phyloP scores from a whole-genome alignment of 2,113 vertebrate species.

The Neolamprologus longior region DNA sequence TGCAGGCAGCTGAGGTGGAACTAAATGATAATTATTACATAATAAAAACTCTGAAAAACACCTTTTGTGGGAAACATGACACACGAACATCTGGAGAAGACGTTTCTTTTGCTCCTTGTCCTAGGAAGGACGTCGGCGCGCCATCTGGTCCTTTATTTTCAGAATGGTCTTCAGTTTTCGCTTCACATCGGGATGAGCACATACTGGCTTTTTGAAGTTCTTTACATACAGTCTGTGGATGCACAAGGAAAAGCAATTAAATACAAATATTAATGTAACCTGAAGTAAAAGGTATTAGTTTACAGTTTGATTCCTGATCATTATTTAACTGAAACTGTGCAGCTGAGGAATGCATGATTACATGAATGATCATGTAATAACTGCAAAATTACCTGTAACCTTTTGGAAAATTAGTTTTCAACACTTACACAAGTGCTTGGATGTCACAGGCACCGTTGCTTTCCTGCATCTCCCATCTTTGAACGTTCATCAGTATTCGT shows the following conservation, averaged over 20 bases:
- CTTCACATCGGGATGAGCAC: neutral
- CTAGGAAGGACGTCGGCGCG: neutral
- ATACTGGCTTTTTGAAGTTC: neutral
- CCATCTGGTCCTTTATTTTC: neutral
- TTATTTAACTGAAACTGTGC: neutral
- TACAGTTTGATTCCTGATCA: neutral
- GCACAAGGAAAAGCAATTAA: neutral
- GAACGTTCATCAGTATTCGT: rapidly evolving
- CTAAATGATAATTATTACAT: neutral
- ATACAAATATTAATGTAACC: neutral
- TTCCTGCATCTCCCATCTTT: neutral
- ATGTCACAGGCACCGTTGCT: constrained; percentile 49
- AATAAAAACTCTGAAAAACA: neutral
- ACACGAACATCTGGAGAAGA: neutral
- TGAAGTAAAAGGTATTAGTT: neutral
- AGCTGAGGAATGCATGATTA: neutral
- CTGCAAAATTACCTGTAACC: neutral
- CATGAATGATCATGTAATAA: neutral
- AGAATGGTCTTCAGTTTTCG: neutral
- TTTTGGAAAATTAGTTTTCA: neutral
- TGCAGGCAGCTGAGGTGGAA: neutral
- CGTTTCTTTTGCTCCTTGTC: neutral
- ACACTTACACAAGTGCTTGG: constrained; percentile 56
- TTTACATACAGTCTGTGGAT: constrained; percentile 35
- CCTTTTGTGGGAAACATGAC: neutral